Percentiles rank a stretch among this genome's conserved stretches.
Evolutionary conservation across 2,113 vertebrate genomes (phyloP).

Genomic region (Perccottus glenii): DNA sequence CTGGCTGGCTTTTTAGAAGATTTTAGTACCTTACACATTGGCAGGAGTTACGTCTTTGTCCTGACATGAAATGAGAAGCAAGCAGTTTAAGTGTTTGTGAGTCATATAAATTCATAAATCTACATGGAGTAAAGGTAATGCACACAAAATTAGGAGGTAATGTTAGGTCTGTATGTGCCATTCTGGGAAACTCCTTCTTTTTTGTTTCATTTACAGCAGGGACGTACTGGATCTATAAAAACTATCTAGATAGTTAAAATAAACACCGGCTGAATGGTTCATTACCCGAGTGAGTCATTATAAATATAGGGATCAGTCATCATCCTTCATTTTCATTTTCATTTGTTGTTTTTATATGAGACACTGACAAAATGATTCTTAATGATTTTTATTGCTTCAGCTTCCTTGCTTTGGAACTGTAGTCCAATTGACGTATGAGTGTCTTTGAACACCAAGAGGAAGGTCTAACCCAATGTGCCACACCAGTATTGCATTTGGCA

Average conservation of each 20-base stretch:
- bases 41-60: conserved; percentile 41
- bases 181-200: background rate
- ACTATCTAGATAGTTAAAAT: background rate
- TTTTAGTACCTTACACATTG: conserved; percentile 6
- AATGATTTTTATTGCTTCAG: background rate
- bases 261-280: background rate
- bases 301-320: background rate
- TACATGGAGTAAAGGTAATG: background rate
- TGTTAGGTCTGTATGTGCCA: background rate
- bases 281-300: background rate
- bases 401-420: too few species aligned
- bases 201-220: background rate
- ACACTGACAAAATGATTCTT: background rate
- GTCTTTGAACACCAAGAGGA: conserved; percentile 27
- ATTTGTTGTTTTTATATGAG: background rate
- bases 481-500: conserved; percentile 33
- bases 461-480: conserved; percentile 56
- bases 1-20: background rate
- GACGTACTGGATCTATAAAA: conserved; percentile 2
- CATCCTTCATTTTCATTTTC: conserved; percentile 16
- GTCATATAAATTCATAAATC: conserved; percentile 23
- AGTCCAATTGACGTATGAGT: background rate
- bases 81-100: conserved; percentile 41
- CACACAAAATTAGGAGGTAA: background rate
- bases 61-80: conserved; percentile 42